phyloP scores from a whole-genome alignment of 1,140 invertebrate species.

The Macrostomum lignano region DNA sequence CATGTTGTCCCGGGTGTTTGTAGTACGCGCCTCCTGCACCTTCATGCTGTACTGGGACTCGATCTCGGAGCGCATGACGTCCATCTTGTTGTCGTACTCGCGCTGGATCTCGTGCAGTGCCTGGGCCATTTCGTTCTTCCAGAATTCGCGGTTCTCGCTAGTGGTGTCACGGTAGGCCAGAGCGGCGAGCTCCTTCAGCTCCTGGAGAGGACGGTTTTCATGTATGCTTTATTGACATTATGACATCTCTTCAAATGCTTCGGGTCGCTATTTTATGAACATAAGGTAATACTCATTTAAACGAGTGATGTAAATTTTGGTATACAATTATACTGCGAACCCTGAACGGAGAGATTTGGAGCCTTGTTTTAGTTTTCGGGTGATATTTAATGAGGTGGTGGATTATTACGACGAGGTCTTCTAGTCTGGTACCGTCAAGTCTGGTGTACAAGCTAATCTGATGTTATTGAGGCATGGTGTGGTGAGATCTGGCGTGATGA shows the following conservation, averaged over 20 bases:
- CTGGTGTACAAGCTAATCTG: too few relatives aligned
- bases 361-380: too few relatives aligned
- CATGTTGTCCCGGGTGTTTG: conserved; percentile 29
- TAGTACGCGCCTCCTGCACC: conserved; percentile 31
- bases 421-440: too few relatives aligned
- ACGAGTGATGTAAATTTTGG: background rate
- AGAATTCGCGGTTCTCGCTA: conserved; percentile 30
- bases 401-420: too few relatives aligned
- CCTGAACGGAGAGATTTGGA: conserved; percentile 6
- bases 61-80: conserved; percentile 25
- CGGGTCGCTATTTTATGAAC: too few relatives aligned
- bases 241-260: too few relatives aligned
- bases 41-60: conserved; percentile 23
- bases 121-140: conserved; percentile 30
- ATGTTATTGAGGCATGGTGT: too few relatives aligned
- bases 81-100: conserved; percentile 28
- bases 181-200: conserved; percentile 31
- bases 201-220: conserved; percentile 12
- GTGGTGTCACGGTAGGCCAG: conserved; percentile 29
- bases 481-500: too few relatives aligned
- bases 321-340: conserved; percentile 5
- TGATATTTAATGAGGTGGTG: too few relatives aligned
- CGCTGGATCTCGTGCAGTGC: conserved; percentile 31
- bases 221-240: too few relatives aligned
- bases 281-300: too few relatives aligned